Base-by-base conservation (phyloP, 1,140 invertebrate species). In the Pararge aegeria region DNA sequence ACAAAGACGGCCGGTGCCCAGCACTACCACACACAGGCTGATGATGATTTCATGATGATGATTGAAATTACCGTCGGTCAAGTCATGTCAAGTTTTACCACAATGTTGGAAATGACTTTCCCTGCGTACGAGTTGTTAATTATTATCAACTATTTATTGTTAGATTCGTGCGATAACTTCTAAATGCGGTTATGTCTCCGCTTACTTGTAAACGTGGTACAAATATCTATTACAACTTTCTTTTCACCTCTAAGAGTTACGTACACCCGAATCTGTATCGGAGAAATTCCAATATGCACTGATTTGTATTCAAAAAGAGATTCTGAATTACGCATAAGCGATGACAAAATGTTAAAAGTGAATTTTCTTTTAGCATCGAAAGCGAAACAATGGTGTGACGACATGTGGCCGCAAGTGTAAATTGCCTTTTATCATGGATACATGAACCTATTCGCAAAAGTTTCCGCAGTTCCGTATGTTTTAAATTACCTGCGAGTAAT, bases 301-400 rank as follows among this genome's bases (percentile, higher is more conserved):
- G 71, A 76, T 81, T 84, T 79, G 84, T 83, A 85, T 87, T 80
- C 77, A 70, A 62, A 67, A 68, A 68, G 65, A 67, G 55, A 50
- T 61, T 60, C 63, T 64, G 69, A 76, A 77, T 78, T 73, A 70
- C 54, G 79, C 69, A 74, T 78, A 73, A 52, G 58, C 61, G 64
- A 75, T 70, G 68, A 72, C 70, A 72, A 76, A 74, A 70, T 68
- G 68, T 68, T 75, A 72, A 67, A 59, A 64, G 46, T 64, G 37
- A 63, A 66, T 81, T 70, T 70, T 61, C 68, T 76, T 77, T 73
- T 61, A 68, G 67, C 55, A 70, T 76, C 66, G 75, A 81, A 87
- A 82, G 83, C 76, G 61, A 75, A 73, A 73, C 66, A 76, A 70
- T 73, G 61, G 38, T 62, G 37, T 60, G 21, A 52, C 37, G 40